Base-by-base conservation (phyloP, 2,113 vertebrate species). In the Clarias macrocephalus region DNA sequence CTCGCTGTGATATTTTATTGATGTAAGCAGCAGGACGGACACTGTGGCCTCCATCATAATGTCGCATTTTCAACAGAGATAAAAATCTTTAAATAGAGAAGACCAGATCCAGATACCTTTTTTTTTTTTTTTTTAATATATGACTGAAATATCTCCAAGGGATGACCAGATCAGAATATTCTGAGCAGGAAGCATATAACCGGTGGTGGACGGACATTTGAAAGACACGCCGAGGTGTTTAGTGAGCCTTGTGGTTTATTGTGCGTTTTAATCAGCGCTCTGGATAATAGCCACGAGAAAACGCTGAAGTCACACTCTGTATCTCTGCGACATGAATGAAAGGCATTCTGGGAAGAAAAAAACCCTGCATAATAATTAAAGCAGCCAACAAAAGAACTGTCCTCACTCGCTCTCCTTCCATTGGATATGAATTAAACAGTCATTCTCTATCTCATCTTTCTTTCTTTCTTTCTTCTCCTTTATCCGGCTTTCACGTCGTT, bases 381-480 rank as follows among this genome's bases (percentile, higher is more conserved):
- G 89, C 81, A 73, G 88, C 93, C 91, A 92, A 92, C 90, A 94
- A 93, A 92, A 91, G 80, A 73, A 87, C 72, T 56, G 83, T 87
- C 79, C 86, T 91, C 84, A 15, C 60, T 84, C 75, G 54, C 88
- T 91, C 89, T 89, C 81, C 77, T 82, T 57, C 57, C 25, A 13
- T 30, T 80, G 85, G 85, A 93, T 87, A 92, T 93, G 88, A 93
- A 94, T 93, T 93, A 92, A 91, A 92, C 83, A 81, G 86, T 83
- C 21, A 54, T 87, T 84, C 86, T 65, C 72, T 87, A 85, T 86
- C 89, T 85, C 73, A 15, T 86, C 88, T 75, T 30, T 28, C 33
- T 37, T 16, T 48, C 73, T 83, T 77, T 83, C 57, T 86, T 70
- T 59, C 54, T 65, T 30, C 77, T 56, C 87, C 56, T 82, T 84